Percentiles rank a stretch among this genome's conserved stretches.
Evolutionary conservation across 2,888 invertebrate species (phyloP).

Genomic region (Limenitis camilla): DNA sequence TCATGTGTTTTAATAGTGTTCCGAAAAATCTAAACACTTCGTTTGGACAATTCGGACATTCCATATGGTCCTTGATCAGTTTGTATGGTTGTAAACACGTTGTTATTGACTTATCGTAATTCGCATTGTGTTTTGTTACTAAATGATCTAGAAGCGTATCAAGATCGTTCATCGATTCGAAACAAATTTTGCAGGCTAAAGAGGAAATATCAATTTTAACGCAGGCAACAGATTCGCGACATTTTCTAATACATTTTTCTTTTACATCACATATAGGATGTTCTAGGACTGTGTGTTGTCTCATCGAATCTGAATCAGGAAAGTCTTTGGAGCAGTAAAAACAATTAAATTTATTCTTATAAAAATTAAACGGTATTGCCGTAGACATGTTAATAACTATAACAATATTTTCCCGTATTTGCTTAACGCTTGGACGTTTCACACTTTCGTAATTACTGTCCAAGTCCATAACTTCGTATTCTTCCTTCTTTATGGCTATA

Average conservation of each 20-base stretch:
- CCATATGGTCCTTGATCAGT: conserved; percentile 59
- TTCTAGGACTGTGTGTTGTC: conserved; percentile 54
- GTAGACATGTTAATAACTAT: conserved; percentile 66
- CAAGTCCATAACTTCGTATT: conserved; percentile 45
- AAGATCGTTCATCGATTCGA: conserved; percentile 49
- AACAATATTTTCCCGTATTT: conserved; percentile 59
- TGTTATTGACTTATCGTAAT: conserved; percentile 59
- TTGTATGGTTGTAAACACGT: conserved; percentile 61
- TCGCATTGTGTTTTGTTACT: conserved; percentile 53
- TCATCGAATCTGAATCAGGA: conserved; percentile 55
- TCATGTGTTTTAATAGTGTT: conserved; percentile 61
- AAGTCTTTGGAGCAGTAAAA: conserved; percentile 68
- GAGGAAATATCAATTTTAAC: conserved; percentile 63
- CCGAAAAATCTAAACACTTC: conserved; percentile 64
- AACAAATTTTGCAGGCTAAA: conserved; percentile 60
- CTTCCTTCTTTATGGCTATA: conserved; percentile 49
- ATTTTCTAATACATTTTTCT: conserved; percentile 60
- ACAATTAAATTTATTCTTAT: conserved; percentile 65
- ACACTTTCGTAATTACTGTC: conserved; percentile 48
- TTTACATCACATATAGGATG: conserved; percentile 59
- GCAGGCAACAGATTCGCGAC: conserved; percentile 60
- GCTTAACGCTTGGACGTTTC: conserved; percentile 58
- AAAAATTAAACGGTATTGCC: conserved; percentile 65
- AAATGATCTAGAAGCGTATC: conserved; percentile 57
- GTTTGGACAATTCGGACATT: conserved; percentile 54